Percentiles rank a stretch among this genome's conserved stretches.
Evolutionary conservation across 2,797 vertebrate species (phyloP).

Genomic region (Cirrhinus mrigala): DNA sequence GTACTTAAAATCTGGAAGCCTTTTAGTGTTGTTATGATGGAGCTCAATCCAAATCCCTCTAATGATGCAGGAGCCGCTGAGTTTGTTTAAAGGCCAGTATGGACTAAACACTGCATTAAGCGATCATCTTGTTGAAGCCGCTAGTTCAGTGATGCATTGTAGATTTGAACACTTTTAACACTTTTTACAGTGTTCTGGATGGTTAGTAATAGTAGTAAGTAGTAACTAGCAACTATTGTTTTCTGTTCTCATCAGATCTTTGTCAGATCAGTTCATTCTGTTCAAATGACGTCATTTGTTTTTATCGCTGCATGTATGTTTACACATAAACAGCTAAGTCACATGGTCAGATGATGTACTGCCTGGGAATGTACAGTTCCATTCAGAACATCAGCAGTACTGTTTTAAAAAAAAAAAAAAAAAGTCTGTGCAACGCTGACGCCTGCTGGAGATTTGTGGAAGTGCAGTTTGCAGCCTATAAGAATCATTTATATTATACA

Average conservation of each 20-base stretch:
- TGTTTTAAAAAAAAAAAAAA: no score
- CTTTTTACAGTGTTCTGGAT: neutral
- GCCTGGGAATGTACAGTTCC: neutral
- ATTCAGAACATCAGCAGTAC: neutral
- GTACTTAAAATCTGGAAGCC: neutral
- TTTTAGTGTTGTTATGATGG: slow-evolving; percentile 1
- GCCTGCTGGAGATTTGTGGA: slow-evolving; percentile 31
- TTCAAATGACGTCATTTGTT: neutral
- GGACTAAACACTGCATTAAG: neutral
- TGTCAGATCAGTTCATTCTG: neutral
- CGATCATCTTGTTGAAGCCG: neutral
- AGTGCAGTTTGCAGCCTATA: neutral
- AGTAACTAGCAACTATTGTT: neutral
- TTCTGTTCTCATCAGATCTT: neutral
- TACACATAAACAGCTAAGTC: neutral
- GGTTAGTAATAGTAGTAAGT: neutral
- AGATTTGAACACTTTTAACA: neutral
- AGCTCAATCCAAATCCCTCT: slow-evolving; percentile 2
- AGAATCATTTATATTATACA: neutral
- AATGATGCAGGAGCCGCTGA: neutral
- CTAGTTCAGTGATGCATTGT: neutral
- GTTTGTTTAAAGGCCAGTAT: neutral
- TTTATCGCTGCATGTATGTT: neutral
- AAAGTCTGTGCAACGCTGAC: slow-evolving; percentile 12
- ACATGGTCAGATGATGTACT: slow-evolving; percentile 2